These are phyloP conservation scores for Macropodus opercularis DNA, from an alignment of 2,797 vertebrate species.

Conservation along the genomic window DNA sequence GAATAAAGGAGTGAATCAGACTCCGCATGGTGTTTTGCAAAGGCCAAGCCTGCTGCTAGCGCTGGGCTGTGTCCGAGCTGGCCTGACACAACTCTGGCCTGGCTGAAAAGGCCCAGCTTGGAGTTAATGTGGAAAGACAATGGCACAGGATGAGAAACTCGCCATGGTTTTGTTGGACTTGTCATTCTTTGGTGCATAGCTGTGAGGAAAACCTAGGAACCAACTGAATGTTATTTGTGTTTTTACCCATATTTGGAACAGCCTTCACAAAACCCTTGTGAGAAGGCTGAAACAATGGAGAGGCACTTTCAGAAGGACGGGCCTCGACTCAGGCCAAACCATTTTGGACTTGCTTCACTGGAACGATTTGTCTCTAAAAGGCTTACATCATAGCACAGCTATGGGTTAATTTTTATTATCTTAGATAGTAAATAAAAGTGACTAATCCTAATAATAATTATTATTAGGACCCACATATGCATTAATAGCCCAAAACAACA, in stretches of 20 bases:
- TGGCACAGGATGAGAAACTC: slow-evolving; percentile 83
- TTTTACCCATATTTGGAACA: slow-evolving; percentile 83
- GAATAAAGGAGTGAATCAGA: slow-evolving; percentile 78
- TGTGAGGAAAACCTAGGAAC: slow-evolving; percentile 83
- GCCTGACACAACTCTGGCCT: slow-evolving; percentile 84
- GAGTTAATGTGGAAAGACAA: slow-evolving; percentile 86
- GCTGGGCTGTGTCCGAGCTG: slow-evolving; percentile 78
- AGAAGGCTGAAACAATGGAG: slow-evolving; percentile 78
- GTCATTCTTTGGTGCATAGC: slow-evolving; percentile 85
- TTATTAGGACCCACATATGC: background rate
- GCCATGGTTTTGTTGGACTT: slow-evolving; percentile 85
- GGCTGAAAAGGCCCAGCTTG: slow-evolving; percentile 84
- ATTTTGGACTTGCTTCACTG: slow-evolving; percentile 76
- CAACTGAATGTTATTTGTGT: slow-evolving; percentile 85
- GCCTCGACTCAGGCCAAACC: slow-evolving; percentile 65
- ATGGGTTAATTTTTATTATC: slow-evolving; percentile 55
- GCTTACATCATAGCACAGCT: slow-evolving; percentile 71
- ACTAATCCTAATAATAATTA: slow-evolving; percentile 5
- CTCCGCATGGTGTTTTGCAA: slow-evolving; percentile 75
- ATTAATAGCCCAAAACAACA: slow-evolving; percentile 9
- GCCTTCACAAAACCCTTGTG: slow-evolving; percentile 81
- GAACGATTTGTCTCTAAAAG: slow-evolving; percentile 65
- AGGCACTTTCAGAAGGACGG: slow-evolving; percentile 74
- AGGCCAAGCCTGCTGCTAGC: slow-evolving; percentile 82
- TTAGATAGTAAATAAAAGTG: slow-evolving; percentile 28